Percentiles rank a stretch among this genome's conserved stretches.
Conservation (phyloP, 2,888 invertebrate species). For the Hypomecis atomaria region DNA sequence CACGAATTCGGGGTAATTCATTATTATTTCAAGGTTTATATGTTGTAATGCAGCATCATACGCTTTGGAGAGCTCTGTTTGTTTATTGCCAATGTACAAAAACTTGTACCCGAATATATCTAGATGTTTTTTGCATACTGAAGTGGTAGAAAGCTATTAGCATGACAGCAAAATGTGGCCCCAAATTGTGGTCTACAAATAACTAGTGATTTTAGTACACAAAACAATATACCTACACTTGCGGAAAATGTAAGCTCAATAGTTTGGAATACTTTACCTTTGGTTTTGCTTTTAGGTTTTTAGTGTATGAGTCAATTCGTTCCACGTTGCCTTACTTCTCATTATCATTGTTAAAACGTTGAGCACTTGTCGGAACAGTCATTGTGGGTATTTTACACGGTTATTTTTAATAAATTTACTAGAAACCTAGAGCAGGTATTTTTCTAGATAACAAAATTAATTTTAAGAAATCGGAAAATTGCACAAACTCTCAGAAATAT, state of each 20-base stretch:
- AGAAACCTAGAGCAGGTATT: too few relatives aligned
- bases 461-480: too few relatives aligned
- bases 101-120: neutral
- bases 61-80: neutral
- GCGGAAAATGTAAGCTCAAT: conserved; percentile 20
- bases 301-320: conserved; percentile 19
- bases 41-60: too few relatives aligned
- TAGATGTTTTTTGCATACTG: neutral
- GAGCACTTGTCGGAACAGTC: neutral
- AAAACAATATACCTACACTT: conserved; percentile 6
- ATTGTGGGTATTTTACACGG: neutral
- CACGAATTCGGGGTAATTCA: too few relatives aligned
- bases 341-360: conserved; percentile 6
- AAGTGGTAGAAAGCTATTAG: conserved; percentile 2
- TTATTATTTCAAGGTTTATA: too few relatives aligned
- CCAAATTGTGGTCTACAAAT: conserved; percentile 8
- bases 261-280: conserved; percentile 15
- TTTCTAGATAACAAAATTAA: too few relatives aligned
- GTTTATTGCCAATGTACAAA: neutral
- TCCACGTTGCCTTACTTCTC: conserved; percentile 9
- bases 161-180: conserved; percentile 2
- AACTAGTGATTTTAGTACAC: conserved; percentile 11
- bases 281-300: conserved; percentile 17
- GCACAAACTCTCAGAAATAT: too few relatives aligned
- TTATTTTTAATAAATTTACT: too few relatives aligned